Evolutionary conservation across 2,888 invertebrate genomes (phyloP).

Genomic region (Leptothorax acervorum): DNA sequence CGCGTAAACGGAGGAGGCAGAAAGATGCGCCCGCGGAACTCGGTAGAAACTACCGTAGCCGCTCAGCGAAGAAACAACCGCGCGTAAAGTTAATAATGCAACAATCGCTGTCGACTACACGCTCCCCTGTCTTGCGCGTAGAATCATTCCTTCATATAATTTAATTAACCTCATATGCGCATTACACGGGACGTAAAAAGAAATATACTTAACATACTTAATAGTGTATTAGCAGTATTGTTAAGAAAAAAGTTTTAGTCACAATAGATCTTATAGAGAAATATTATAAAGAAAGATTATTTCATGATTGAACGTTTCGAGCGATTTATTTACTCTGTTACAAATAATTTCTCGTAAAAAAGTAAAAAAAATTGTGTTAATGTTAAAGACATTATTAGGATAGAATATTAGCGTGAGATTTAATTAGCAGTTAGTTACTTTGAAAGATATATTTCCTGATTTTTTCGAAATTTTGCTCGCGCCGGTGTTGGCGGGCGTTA

Average conservation of each 20-base stretch:
- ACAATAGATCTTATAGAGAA: neutral
- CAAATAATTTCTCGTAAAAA: neutral
- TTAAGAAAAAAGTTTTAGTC: neutral
- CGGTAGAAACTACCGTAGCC: constrained; percentile 42
- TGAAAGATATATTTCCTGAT: constrained; percentile 6
- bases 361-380: neutral
- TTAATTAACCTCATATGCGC: constrained; percentile 32
- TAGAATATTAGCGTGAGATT: constrained; percentile 6
- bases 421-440: neutral
- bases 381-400: neutral
- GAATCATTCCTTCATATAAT: constrained; percentile 42
- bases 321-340: neutral
- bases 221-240: neutral
- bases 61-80: constrained; percentile 50
- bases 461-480: constrained; percentile 37
- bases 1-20: constrained; percentile 47
- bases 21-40: constrained; percentile 47
- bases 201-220: constrained; percentile 9
- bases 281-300: neutral
- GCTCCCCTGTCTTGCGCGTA: constrained; percentile 2
- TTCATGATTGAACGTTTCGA: neutral
- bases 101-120: constrained; percentile 58
- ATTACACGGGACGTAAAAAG: neutral
- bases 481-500: constrained; percentile 10
- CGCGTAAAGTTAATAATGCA: constrained; percentile 58